These are phyloP conservation scores for Troglohyphantes excavatus DNA, from an alignment of 2,888 invertebrate genomes.

Conservation along the genomic window DNA sequence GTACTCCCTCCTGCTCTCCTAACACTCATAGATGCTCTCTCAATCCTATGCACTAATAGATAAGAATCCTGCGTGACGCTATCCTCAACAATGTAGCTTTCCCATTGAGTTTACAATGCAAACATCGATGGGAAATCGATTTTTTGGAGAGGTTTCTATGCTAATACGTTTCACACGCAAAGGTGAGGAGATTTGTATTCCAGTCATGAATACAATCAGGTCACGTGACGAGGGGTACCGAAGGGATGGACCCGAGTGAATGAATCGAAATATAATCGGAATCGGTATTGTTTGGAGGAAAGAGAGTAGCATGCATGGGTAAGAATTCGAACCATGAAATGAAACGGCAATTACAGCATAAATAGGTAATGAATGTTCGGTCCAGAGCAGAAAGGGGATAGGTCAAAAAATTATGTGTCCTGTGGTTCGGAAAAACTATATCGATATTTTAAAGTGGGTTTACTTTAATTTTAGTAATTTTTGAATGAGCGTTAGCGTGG, in stretches of 20 bases:
- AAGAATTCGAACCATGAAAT: too few relatives aligned
- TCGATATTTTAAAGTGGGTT: too few relatives aligned
- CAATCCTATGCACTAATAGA: slow-evolving; percentile 35
- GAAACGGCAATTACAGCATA: too few relatives aligned
- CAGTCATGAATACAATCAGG: not conserved
- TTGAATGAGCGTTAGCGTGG: too few relatives aligned
- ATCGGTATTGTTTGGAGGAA: not conserved
- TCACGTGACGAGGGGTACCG: slow-evolving; percentile 10
- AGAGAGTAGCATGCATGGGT: not conserved
- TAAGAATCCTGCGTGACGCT: slow-evolving; percentile 41
- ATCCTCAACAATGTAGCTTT: slow-evolving; percentile 41
- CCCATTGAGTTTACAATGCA: slow-evolving; percentile 46
- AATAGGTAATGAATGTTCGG: too few relatives aligned
- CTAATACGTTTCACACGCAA: slow-evolving; percentile 38
- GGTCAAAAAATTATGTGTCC: too few relatives aligned
- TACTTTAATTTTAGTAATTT: too few relatives aligned
- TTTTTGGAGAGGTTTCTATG: slow-evolving; percentile 47
- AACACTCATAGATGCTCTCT: not conserved
- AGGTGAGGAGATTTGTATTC: slow-evolving; percentile 45
- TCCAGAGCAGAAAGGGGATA: too few relatives aligned
- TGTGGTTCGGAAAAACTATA: too few relatives aligned
- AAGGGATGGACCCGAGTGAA: not conserved
- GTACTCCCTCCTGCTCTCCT: not conserved
- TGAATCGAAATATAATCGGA: slow-evolving; percentile 25
- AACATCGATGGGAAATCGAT: slow-evolving; percentile 54